A percentile compares a stretch with the other conserved stretches of the same genome.
These are phyloP conservation scores for Trachemys scripta DNA, from an alignment of 2,113 vertebrate genomes.

Conservation along the genomic window DNA sequence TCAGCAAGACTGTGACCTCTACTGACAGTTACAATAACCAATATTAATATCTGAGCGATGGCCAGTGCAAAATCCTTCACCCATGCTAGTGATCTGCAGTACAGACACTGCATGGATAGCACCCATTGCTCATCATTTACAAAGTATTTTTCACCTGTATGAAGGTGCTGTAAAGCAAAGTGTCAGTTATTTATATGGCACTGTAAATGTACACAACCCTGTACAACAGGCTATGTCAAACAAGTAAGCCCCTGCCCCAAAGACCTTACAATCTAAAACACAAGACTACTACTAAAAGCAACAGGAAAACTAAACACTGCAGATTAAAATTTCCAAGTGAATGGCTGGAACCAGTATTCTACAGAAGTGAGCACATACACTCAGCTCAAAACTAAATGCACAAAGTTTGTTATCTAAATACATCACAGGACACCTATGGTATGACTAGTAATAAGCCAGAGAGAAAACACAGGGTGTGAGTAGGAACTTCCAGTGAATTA, in stretches of 20 bases:
- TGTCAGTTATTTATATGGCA: not conserved
- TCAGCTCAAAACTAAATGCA: not conserved
- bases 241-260: rapidly evolving
- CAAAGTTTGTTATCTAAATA: not conserved
- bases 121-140: not conserved
- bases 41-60: not conserved
- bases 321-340: not conserved
- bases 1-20: slow-evolving; percentile 72
- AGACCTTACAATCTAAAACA: not conserved
- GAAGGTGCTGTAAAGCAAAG: rapidly evolving
- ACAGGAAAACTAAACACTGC: not conserved
- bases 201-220: not conserved
- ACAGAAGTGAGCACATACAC: not conserved
- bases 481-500: not conserved
- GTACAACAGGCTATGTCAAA: not conserved
- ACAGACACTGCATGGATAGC: rapidly evolving
- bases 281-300: not conserved
- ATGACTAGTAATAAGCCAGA: not conserved
- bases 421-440: not conserved
- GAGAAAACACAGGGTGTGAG: not conserved
- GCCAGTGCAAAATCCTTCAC: not conserved
- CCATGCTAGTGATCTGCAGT: not conserved
- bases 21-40: slow-evolving; percentile 42
- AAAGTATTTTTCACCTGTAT: not conserved
- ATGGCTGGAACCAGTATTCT: not conserved